Evolutionary conservation across 2,797 vertebrate species (phyloP), one percentile per base, ranked within the genome.

Genomic region (Ibycter americanus): DNA sequence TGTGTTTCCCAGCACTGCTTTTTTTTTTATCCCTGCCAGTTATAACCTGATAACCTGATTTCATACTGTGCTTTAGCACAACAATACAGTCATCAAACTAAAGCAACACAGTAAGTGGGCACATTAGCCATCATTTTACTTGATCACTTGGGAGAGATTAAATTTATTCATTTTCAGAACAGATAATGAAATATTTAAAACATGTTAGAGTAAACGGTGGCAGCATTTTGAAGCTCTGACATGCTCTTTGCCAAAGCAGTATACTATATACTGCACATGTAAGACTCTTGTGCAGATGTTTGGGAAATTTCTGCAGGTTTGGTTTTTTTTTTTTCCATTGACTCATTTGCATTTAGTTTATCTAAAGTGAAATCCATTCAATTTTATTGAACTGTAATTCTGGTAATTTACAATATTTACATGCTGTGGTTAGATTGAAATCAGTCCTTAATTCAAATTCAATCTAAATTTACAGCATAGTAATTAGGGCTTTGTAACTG

Each of bases 391-490:
- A 98, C 98, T 98, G 97, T 98, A 98, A 98, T 98, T 98, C 97
- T 97, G 96, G 97, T 97, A 97, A 98, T 98, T 98, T 98, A 98
- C 98, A 98, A 98, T 98, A 98, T 98, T 98, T 98, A 98, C 98
- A 98, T 98, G 97, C 97, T 97, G 98, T 63, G 93, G 98, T 97
- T 98, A 98, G 98, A 98, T 98, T 98, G 98, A 98, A 98, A 98
- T 98, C 98, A 98, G 97, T 98, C 97, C 97, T 98, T 98, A 98
- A 98, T 98, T 98, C 98, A 98, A 98, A 98, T 98, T 98, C 98
- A 98, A 98, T 98, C 98, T 98, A 98, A 98, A 98, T 98, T 98
- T 98, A 98, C 98, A 98, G 97, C 98, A 98, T 98, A 98, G 98
- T 98, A 98, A 98, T 98, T 98, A 98, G 98, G 97, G 97, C 97